Conservation (phyloP, 2,888 invertebrate species). For the Buathra laborator region DNA sequence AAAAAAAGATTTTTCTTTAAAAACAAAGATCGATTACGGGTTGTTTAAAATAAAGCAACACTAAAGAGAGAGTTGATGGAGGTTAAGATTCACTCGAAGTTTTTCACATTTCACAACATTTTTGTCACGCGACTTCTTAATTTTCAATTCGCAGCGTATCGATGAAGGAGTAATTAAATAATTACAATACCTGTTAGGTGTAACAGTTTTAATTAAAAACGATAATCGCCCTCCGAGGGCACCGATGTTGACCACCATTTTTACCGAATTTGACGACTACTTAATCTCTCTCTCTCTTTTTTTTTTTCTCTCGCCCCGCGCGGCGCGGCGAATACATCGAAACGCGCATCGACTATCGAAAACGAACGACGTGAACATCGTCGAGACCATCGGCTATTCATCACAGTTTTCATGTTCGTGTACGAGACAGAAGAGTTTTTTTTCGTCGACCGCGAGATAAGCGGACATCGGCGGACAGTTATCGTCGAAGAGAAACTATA, state of each 20-base stretch:
- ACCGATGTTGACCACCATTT: constrained; percentile 52
- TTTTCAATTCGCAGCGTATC: neutral
- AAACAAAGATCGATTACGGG: neutral
- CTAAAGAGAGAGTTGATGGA: neutral
- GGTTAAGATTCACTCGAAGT: constrained; percentile 27
- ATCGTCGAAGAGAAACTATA: constrained; percentile 2
- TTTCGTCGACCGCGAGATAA: constrained; percentile 21
- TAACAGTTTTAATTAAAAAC: constrained; percentile 43
- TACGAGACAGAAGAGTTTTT: constrained; percentile 11
- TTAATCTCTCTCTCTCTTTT: neutral
- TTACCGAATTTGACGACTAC: constrained; percentile 3
- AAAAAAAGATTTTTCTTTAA: neutral
- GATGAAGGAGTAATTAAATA: neutral
- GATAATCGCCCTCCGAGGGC: constrained; percentile 53
- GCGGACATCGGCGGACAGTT: constrained; percentile 16
- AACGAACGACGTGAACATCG: neutral
- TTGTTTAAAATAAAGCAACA: neutral
- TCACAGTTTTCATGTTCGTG: constrained; percentile 14
- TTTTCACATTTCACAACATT: neutral
- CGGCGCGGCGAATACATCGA: neutral
- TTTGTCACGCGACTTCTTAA: neutral
- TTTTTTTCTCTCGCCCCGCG: neutral
- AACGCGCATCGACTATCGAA: constrained; percentile 13
- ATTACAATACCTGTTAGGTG: constrained; percentile 52
- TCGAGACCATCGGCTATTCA: constrained; percentile 6